These are phyloP conservation scores for Choloepus didactylus DNA, from an alignment of 2,797 vertebrate genomes.

Conservation along the genomic window DNA sequence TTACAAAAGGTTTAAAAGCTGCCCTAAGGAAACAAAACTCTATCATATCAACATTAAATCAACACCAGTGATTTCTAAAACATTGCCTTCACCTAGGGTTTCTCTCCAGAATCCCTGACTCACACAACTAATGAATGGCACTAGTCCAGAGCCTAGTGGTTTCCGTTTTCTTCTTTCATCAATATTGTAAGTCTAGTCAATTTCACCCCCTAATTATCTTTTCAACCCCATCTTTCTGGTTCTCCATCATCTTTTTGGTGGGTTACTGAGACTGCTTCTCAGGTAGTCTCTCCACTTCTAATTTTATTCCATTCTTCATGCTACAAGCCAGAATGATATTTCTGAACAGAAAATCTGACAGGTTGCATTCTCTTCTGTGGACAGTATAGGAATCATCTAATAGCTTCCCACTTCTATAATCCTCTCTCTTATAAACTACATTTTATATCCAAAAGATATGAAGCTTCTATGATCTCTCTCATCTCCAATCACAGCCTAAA, in stretches of 20 bases:
- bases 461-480: background rate
- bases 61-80: background rate
- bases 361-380: background rate
- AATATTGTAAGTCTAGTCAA: background rate
- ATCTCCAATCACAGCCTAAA: background rate
- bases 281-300: background rate
- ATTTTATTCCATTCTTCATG: background rate
- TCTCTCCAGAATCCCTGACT: background rate
- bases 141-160: fast-evolving
- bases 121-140: background rate
- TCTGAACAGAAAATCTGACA: background rate
- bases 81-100: background rate
- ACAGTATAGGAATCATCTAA: background rate
- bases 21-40: background rate
- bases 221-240: background rate
- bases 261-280: background rate
- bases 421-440: background rate
- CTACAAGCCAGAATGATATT: background rate
- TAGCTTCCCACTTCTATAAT: background rate
- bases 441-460: background rate
- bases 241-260: background rate
- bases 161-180: background rate
- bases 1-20: background rate
- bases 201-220: background rate
- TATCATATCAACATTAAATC: background rate